Evolutionary conservation across 2,113 vertebrate genomes (phyloP).

Genomic region (Tragelaphus buxtoni): DNA sequence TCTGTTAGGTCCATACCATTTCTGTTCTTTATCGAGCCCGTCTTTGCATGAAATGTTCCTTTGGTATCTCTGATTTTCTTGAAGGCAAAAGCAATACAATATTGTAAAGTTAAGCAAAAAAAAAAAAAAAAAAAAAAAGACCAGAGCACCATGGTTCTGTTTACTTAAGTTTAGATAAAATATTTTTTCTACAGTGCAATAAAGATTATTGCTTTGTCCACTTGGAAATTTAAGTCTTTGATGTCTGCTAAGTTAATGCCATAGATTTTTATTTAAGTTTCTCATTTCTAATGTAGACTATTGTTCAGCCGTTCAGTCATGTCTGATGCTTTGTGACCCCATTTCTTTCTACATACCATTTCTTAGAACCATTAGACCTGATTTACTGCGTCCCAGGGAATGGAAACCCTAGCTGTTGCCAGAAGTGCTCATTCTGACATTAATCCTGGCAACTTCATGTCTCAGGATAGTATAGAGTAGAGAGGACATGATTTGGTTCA

Average conservation of each 20-base stretch:
- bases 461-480: not conserved
- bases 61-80: too few species aligned
- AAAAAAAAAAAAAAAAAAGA: not conserved
- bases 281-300: not conserved
- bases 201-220: not conserved
- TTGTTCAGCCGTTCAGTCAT: too few species aligned
- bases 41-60: too few species aligned
- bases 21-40: too few species aligned
- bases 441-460: too few species aligned
- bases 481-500: not conserved
- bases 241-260: not conserved
- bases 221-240: not conserved
- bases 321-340: too few species aligned
- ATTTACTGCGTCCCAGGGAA: not conserved
- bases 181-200: not conserved
- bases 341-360: not conserved
- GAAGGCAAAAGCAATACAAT: too few species aligned
- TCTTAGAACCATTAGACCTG: not conserved
- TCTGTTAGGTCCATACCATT: too few species aligned
- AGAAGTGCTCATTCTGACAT: not conserved
- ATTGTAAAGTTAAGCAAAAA: too few species aligned
- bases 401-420: not conserved
- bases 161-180: not conserved
- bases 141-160: too few species aligned
- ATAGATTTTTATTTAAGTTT: not conserved